Conservation (phyloP, 2,888 invertebrate species). For the Tenthredo notha region DNA sequence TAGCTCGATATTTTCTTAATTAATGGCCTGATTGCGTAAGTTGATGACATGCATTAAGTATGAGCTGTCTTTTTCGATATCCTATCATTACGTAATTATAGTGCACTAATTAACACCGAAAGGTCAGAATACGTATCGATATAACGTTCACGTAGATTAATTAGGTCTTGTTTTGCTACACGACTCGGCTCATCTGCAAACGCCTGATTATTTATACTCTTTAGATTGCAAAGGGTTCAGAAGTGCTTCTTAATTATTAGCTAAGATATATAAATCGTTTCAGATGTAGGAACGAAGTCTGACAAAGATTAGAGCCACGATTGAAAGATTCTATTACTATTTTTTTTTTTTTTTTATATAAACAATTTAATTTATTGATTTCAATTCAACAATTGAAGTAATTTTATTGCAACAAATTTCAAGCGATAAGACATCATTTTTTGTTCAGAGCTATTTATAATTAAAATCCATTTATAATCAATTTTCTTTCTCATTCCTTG, state of each 20-base stretch:
- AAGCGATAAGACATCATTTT: not conserved
- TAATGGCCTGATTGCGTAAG: not conserved
- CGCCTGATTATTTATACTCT: too few relatives aligned
- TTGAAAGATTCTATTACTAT: not conserved
- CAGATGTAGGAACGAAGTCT: not conserved
- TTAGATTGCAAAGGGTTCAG: too few relatives aligned
- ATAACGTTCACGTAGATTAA: too few relatives aligned
- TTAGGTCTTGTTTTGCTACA: not conserved
- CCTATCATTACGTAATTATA: not conserved
- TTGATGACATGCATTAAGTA: not conserved
- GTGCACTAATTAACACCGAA: not conserved
- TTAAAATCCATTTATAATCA: not conserved
- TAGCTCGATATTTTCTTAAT: not conserved
- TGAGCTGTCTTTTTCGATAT: not conserved
- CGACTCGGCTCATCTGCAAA: too few relatives aligned
- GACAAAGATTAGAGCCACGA: not conserved
- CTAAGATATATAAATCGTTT: not conserved
- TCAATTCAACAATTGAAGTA: not conserved
- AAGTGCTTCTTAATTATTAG: not conserved
- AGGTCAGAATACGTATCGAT: not conserved
- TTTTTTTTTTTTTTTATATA: too few relatives aligned
- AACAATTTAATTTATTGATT: too few relatives aligned
- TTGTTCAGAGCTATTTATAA: not conserved
- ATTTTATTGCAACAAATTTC: not conserved
- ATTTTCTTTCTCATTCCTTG: not conserved